These are phyloP conservation scores for Ploceus nigricollis DNA, from an alignment of 2,113 vertebrate species.

Conservation along the genomic window DNA sequence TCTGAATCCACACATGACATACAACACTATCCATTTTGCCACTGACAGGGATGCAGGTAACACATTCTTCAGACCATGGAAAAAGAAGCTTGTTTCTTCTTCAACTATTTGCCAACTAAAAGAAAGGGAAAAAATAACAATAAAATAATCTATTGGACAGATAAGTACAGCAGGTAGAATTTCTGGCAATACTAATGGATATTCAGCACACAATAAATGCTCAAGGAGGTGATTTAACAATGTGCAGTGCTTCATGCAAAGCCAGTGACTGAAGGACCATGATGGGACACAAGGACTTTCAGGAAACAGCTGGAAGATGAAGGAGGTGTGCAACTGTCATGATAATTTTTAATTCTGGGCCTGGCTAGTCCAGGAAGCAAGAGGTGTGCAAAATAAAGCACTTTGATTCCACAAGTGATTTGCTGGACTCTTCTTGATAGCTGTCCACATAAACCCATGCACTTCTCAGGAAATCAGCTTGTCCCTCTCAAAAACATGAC, in stretches of 20 bases:
- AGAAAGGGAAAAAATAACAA: not conserved
- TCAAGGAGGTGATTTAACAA: not conserved
- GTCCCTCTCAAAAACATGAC: not conserved
- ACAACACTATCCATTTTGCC: not conserved
- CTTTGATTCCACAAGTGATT: not conserved
- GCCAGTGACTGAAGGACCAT: not conserved
- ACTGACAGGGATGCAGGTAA: not conserved
- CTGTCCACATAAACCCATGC: not conserved
- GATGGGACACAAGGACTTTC: not conserved
- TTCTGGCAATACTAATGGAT: not conserved
- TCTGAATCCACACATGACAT: not conserved
- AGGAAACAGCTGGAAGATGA: not conserved
- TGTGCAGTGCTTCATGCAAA: not conserved
- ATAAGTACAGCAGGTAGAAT: not conserved
- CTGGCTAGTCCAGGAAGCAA: not conserved
- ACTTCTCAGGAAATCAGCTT: not conserved
- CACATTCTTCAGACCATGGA: not conserved
- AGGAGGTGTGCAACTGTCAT: not conserved
- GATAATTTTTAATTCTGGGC: not conserved
- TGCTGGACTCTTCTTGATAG: not conserved
- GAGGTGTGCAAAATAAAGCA: not conserved
- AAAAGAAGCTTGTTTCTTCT: not conserved
- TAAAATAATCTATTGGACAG: not conserved
- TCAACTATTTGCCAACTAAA: not conserved
- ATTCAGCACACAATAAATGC: not conserved